Evolutionary conservation across 1,140 invertebrate genomes (phyloP).

Genomic region (Asbolus verrucosus): DNA sequence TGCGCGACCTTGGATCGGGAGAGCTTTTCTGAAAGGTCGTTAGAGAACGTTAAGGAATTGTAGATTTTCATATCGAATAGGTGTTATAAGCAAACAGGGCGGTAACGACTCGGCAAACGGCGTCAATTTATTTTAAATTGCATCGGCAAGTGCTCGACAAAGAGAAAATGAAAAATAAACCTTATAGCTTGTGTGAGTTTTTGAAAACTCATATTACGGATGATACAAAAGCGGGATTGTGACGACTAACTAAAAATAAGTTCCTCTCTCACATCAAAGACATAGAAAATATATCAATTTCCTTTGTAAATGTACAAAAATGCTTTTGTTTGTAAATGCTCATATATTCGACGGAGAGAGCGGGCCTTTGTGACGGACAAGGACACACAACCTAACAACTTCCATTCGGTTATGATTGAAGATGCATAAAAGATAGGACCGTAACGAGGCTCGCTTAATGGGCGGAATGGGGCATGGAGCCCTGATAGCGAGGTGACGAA

Average conservation of each 20-base stretch:
- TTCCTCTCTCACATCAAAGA: conserved; percentile 40
- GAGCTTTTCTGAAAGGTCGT: conserved; percentile 11
- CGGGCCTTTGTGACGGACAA: conserved; percentile 9
- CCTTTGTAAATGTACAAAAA: conserved; percentile 39
- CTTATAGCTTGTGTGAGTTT: conserved; percentile 30
- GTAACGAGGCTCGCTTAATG: conserved; percentile 40
- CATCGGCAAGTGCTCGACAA: conserved; percentile 36
- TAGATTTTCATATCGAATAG: conserved; percentile 43
- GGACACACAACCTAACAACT: conserved; percentile 26
- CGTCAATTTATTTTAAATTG: conserved; percentile 42
- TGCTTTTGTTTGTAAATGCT: conserved; percentile 41
- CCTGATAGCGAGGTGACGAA: conserved; percentile 45
- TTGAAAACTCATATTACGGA: conserved; percentile 38
- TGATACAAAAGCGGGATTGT: conserved; percentile 36
- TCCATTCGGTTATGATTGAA: conserved; percentile 48
- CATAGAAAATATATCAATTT: conserved; percentile 44
- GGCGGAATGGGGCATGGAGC: conserved; percentile 32
- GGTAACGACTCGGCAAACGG: conserved; percentile 44
- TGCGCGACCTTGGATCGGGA: too few species aligned
- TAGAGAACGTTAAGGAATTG: conserved; percentile 25
- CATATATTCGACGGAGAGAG: conserved; percentile 46
- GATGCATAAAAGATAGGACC: conserved; percentile 49
- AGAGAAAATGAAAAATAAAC: conserved; percentile 38
- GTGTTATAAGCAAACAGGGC: conserved; percentile 46
- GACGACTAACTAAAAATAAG: conserved; percentile 39